Base-by-base conservation (phyloP, 2,888 invertebrate genomes). In the Danaus chrysippus region DNA sequence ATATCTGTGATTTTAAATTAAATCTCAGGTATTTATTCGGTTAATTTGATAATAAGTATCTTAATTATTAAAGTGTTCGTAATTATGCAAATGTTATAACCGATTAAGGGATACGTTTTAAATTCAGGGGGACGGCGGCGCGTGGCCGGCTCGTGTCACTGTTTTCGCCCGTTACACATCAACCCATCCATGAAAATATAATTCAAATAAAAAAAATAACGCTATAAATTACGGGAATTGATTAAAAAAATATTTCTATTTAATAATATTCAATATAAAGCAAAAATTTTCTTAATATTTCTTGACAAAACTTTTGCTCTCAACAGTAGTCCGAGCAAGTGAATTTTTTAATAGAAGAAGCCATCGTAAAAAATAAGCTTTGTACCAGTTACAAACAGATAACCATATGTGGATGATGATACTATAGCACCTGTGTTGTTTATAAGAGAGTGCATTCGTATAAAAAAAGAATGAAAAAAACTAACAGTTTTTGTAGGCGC, bases 341-440 rank as follows among this genome's bases (percentile, higher is more conserved):
- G 65, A 66, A 60, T 61, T 75, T 79, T 79, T 79, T 79, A 74
- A 77, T 78, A 73, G 19, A 76, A 77, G 73, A 72, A 73, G 70
- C 73, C 75, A 73, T 77, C 70, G 74, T 81, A 84, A 84, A 85
- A 86, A 86, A 83, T 76, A 74, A 73, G 77, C 77, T 82, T 77
- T 73, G 74, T 76, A 76, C 76, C 74, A 75, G 76, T 76, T 77
- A 81, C 80, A 82, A 79, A 76, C 74, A 81, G 82, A 87, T 86
- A 87, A 85, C 88, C 89, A 89, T 89, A 89, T 88, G 90, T 85
- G 84, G 85, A 86, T 76, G 82, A 84, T 84, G 84, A 86, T 86
- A 83, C 83, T 80, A 78, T 74, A 83, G 89, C 90, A 91, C 90
- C 90, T 91, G 90, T 91, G 90, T 91, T 88, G 88, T 88, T 87